Evolutionary conservation across 2,888 invertebrate species (phyloP).

Genomic region (Dynastes grantii): DNA sequence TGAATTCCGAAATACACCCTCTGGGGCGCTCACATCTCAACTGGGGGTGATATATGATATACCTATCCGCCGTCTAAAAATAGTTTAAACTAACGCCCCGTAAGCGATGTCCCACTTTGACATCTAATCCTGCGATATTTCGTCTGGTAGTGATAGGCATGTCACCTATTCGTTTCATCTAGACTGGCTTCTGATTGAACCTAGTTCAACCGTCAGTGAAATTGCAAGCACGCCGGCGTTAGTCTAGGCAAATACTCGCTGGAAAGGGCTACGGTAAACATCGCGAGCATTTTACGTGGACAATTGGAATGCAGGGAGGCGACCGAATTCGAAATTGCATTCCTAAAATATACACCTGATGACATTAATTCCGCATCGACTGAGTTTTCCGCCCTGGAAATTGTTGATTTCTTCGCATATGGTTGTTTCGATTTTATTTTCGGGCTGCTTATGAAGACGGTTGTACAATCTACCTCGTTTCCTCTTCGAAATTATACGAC

Average conservation of each 20-base stretch:
- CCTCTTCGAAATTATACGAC: conserved; percentile 18
- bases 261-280: conserved; percentile 36
- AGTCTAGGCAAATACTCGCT: conserved; percentile 50
- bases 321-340: conserved; percentile 58
- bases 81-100: conserved; percentile 51
- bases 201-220: conserved; percentile 60
- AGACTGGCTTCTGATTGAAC: conserved; percentile 61
- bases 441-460: conserved; percentile 2
- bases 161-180: conserved; percentile 62
- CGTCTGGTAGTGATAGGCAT: conserved; percentile 59
- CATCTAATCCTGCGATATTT: conserved; percentile 59
- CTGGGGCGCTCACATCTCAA: conserved; percentile 5
- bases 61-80: conserved; percentile 50
- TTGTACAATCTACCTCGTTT: conserved; percentile 25
- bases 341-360: conserved; percentile 56
- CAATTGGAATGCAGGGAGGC: conserved; percentile 53
- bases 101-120: conserved; percentile 54
- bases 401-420: conserved; percentile 44
- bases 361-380: conserved; percentile 52
- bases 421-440: conserved; percentile 33
- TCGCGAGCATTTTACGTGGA: conserved; percentile 53
- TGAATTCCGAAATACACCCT: conserved; percentile 41
- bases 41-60: conserved; percentile 49
- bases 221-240: conserved; percentile 58
- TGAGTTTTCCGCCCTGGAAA: conserved; percentile 37